phyloP scores from a whole-genome alignment of 2,888 invertebrate genomes.

The Lasioglossum morio region DNA sequence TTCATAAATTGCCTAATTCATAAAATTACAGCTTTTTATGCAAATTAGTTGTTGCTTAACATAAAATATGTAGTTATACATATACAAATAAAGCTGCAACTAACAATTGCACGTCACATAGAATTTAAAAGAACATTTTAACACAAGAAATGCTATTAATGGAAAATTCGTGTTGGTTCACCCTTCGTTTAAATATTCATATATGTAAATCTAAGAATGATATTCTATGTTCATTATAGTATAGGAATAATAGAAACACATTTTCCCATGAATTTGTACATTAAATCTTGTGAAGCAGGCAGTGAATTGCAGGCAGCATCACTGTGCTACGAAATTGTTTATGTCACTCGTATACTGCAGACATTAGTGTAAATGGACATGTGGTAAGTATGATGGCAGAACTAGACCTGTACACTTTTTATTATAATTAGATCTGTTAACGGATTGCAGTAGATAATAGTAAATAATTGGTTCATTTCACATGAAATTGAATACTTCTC shows the following conservation, averaged over 20 bases:
- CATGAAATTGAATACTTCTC: not conserved
- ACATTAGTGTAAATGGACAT: slow-evolving; percentile 45
- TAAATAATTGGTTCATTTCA: slow-evolving; percentile 4
- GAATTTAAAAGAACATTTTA: slow-evolving; percentile 33
- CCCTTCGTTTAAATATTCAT: slow-evolving; percentile 24
- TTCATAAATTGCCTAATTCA: slow-evolving; percentile 20
- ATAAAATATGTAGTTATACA: slow-evolving; percentile 48
- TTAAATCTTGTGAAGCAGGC: slow-evolving; percentile 65
- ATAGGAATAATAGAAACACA: slow-evolving; percentile 60
- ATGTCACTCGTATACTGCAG: slow-evolving; percentile 59
- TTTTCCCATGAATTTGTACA: slow-evolving; percentile 65
- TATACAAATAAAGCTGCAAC: slow-evolving; percentile 32
- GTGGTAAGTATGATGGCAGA: slow-evolving; percentile 62
- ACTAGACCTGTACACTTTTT: slow-evolving; percentile 28
- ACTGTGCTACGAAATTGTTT: slow-evolving; percentile 59
- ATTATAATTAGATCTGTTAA: slow-evolving; percentile 35
- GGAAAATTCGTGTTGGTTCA: slow-evolving; percentile 34
- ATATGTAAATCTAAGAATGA: slow-evolving; percentile 47
- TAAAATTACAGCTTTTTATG: slow-evolving; percentile 22
- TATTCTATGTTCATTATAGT: slow-evolving; percentile 40
- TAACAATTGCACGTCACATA: slow-evolving; percentile 24
- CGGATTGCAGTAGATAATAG: slow-evolving; percentile 17
- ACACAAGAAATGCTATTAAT: slow-evolving; percentile 33
- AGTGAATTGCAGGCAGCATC: slow-evolving; percentile 67
- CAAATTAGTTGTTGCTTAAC: slow-evolving; percentile 23